Conservation (phyloP, 1,140 invertebrate species). For the Conus betulinus region DNA sequence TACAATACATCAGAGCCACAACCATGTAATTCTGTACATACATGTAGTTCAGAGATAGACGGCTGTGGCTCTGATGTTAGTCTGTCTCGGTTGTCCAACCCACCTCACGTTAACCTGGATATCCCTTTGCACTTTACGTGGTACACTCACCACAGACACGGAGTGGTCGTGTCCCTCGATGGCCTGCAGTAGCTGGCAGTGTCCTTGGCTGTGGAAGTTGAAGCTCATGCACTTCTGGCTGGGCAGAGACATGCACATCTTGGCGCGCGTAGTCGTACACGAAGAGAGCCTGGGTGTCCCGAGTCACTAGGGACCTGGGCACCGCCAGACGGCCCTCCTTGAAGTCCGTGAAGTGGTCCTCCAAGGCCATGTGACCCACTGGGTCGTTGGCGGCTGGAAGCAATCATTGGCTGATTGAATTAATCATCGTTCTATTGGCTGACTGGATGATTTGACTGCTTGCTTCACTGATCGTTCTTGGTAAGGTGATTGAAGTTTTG, state of each 20-base stretch:
- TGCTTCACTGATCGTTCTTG: too few species aligned
- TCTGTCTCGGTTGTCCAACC: too few species aligned
- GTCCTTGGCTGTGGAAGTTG: slow-evolving; percentile 58
- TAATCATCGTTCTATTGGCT: too few species aligned
- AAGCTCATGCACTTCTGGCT: slow-evolving; percentile 56
- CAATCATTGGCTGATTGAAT: too few species aligned
- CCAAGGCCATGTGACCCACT: slow-evolving; percentile 39
- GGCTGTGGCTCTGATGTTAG: too few species aligned
- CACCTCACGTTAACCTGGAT: too few species aligned
- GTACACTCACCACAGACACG: slow-evolving; percentile 45
- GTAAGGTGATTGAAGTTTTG: too few species aligned
- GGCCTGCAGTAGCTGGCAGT: slow-evolving; percentile 54
- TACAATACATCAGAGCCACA: too few species aligned
- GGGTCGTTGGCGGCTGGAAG: slow-evolving; percentile 41
- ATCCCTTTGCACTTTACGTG: too few species aligned
- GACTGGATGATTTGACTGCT: too few species aligned
- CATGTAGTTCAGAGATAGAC: too few species aligned
- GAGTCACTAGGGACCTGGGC: slow-evolving; percentile 12
- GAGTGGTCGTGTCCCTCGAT: slow-evolving; percentile 50
- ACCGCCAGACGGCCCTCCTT: slow-evolving; percentile 50
- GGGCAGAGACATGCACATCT: slow-evolving; percentile 48
- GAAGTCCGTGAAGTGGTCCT: slow-evolving; percentile 46
- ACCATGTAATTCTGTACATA: too few species aligned
- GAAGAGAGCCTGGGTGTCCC: slow-evolving; percentile 20
- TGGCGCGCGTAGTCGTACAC: slow-evolving; percentile 48